Evolutionary conservation across 2,797 vertebrate genomes (phyloP).

Genomic region (Chloroceryle inda): DNA sequence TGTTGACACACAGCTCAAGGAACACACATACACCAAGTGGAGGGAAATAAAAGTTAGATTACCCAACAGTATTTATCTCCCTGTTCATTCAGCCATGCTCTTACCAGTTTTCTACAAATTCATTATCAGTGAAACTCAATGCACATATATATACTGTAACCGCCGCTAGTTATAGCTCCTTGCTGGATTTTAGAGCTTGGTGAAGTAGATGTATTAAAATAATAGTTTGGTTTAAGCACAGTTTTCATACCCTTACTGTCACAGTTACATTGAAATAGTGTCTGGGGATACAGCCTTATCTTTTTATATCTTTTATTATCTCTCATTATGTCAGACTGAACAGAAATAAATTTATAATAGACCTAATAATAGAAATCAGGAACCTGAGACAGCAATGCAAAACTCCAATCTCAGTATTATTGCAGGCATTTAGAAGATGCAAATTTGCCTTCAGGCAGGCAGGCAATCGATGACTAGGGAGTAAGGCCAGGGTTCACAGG

Average conservation of each 20-base stretch:
- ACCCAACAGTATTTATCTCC: not conserved
- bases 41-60: not conserved
- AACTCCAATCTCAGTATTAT: rapidly evolving
- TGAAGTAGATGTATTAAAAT: not conserved
- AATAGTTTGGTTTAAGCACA: conserved; percentile 12
- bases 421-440: not conserved
- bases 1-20: not conserved
- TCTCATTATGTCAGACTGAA: not conserved
- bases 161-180: not conserved
- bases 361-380: conserved; percentile 16
- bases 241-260: not conserved
- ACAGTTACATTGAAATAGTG: not conserved
- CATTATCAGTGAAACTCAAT: not conserved
- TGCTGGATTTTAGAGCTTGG: not conserved
- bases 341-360: not conserved
- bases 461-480: rapidly evolving
- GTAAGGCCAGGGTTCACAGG: not conserved
- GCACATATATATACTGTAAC: not conserved
- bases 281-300: not conserved
- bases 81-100: not conserved
- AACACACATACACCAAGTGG: not conserved
- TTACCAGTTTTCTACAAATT: not conserved
- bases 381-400: not conserved
- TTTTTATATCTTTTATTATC: not conserved
- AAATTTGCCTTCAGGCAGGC: not conserved